Percentiles rank a stretch among this genome's conserved stretches.
Conservation (phyloP, 1,140 invertebrate genomes). For the Ooceraea biroi region DNA sequence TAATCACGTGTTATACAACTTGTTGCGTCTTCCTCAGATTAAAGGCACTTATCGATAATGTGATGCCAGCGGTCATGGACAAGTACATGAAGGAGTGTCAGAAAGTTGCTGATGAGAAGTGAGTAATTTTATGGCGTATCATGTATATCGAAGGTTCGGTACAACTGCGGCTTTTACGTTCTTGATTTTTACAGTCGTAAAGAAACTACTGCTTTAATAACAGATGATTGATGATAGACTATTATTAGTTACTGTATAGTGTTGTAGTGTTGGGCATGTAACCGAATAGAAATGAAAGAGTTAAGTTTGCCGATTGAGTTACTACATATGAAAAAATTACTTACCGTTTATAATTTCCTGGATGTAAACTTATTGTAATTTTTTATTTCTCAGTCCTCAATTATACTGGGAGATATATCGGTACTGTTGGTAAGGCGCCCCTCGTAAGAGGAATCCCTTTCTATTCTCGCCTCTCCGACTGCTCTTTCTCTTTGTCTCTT, state of each 20-base stretch:
- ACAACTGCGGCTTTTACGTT: conserved; percentile 11
- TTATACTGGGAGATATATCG: conserved; percentile 84
- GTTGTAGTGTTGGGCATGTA: conserved; percentile 8
- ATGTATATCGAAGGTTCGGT: neutral
- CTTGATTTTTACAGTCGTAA: conserved; percentile 22
- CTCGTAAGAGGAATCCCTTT: conserved; percentile 77
- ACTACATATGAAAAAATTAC: conserved; percentile 49
- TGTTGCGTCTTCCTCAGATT: conserved; percentile 81
- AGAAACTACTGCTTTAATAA: conserved; percentile 13
- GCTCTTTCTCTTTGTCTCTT: conserved; percentile 68
- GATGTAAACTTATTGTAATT: conserved; percentile 75
- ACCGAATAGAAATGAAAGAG: conserved; percentile 8
- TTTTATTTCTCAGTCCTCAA: conserved; percentile 84
- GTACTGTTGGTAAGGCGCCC: conserved; percentile 85
- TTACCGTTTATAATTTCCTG: conserved; percentile 44
- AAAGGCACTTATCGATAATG: conserved; percentile 86
- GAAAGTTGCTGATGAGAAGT: conserved; percentile 87
- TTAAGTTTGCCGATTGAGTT: conserved; percentile 38
- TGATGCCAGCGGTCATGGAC: conserved; percentile 88
- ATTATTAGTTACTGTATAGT: conserved; percentile 30
- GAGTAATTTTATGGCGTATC: conserved; percentile 74
- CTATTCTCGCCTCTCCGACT: conserved; percentile 71
- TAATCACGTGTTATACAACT: neutral
- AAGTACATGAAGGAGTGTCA: conserved; percentile 88
- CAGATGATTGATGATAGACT: neutral